Base-by-base conservation (phyloP, 2,888 invertebrate species). In the Drosophila paranaensis region DNA sequence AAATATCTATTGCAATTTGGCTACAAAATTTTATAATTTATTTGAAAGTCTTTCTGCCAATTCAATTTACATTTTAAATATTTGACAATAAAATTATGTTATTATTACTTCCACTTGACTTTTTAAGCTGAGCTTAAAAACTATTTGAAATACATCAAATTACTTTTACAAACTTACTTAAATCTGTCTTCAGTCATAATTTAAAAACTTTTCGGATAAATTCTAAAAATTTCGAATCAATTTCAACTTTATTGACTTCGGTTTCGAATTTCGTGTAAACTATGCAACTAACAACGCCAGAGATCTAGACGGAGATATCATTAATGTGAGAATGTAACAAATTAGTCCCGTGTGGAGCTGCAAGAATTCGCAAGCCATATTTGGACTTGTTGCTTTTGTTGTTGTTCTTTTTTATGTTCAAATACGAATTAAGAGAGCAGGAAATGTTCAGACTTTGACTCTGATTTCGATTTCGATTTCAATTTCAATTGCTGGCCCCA, bases 401-500 rank as follows among this genome's bases (percentile, higher is more conserved):
- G 20, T 20, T 20, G 20, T 20, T 20, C 20, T 20, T 20, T 1
- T 72, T 51, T 30, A 40, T 48, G 58, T 20, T 61, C 37, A 50
- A 60, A 53, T 71, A 25, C 60, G 43, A 65, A 66, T 72, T 16
- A 45, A 42, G 42, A 42, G 42, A 50, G 35, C 55, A 39, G 70
- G 57, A 74, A 53, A 61, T 46, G 39, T 71, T 42, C 3, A 42
- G 40, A 58, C 40, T 54, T 16, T n/a, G 39, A 27, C 27, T 54
- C 11, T 27, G 40, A 56, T 9, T 56, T 55, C 42, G 42, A 42
- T 58, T 39, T 14, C 37, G 40, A 46, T 81, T 88, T 74, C 67
- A 42, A 72, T 81, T 53, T 56, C 68, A 63, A 71, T 75, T 53
- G 64, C 64, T 30, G 48, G 25, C 37, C 53, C 58, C n/a, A 62